These are phyloP conservation scores for Ivindomyrus marchei DNA, from an alignment of 2,113 vertebrate species.

Conservation along the genomic window DNA sequence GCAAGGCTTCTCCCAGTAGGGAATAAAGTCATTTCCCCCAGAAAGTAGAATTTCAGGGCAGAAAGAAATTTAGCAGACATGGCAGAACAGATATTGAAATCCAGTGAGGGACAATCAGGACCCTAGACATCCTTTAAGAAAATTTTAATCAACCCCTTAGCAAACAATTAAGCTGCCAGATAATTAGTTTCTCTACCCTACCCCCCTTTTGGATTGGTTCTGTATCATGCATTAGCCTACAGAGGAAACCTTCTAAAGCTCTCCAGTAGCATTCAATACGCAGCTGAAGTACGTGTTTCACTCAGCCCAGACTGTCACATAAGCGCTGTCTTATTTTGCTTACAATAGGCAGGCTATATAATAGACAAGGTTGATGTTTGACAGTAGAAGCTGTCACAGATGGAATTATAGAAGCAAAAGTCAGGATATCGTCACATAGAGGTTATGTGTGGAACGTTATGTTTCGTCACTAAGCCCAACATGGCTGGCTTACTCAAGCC, in stretches of 20 bases:
- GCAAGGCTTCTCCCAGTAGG: conserved; percentile 9
- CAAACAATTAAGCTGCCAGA: conserved; percentile 9
- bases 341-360: background rate
- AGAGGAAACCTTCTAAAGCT: background rate
- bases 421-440: too few relatives aligned
- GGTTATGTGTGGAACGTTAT: background rate
- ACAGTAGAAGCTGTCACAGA: background rate
- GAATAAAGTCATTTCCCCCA: conserved; percentile 8
- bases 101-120: conserved; percentile 13
- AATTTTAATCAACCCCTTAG: conserved; percentile 30
- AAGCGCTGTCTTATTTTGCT: background rate
- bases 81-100: conserved; percentile 17
- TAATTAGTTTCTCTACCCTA: background rate
- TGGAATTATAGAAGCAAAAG: background rate
- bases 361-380: background rate
- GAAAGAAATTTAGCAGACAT: background rate
- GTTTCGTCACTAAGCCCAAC: too few relatives aligned
- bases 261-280: background rate
- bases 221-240: conserved; percentile 10
- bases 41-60: conserved; percentile 5
- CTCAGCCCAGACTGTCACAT: background rate
- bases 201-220: background rate
- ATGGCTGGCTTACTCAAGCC: background rate
- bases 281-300: background rate
- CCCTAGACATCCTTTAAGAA: conserved; percentile 15